Conservation (phyloP, 2,888 invertebrate genomes). For the Litoditis marina region DNA sequence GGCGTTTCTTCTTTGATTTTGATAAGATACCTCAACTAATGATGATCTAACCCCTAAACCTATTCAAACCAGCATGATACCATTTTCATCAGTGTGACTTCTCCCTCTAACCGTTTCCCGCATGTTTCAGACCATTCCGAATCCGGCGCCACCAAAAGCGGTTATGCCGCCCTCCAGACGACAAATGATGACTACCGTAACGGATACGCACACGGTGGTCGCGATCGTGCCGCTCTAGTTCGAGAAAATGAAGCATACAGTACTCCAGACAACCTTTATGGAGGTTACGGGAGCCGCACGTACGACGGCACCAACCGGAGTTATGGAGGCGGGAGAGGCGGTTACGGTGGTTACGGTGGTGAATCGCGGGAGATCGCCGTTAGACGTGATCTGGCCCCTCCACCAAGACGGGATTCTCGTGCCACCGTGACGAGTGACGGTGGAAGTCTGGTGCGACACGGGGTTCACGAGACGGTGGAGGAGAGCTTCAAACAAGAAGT, state of each 20-base stretch:
- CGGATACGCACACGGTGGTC: conserved; percentile 5
- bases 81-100: no score
- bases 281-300: conserved; percentile 44
- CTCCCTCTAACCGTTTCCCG: no score
- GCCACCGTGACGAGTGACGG: conserved; percentile 24
- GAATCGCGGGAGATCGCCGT: no score
- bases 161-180: neutral
- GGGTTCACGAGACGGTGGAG: conserved; percentile 57
- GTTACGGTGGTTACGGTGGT: conserved; percentile 27
- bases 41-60: no score
- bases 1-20: no score
- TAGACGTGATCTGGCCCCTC: neutral
- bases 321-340: conserved; percentile 11
- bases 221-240: conserved; percentile 27
- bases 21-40: no score
- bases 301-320: conserved; percentile 35
- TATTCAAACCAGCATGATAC: no score
- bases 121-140: no score
- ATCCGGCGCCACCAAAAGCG: neutral
- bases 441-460: conserved; percentile 37
- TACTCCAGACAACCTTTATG: conserved; percentile 40
- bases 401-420: neutral
- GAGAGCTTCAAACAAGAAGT: conserved; percentile 59
- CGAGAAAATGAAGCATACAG: conserved; percentile 39
- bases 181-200: conserved; percentile 1